These are phyloP conservation scores for Rallus crepitans DNA, from an alignment of 2,797 vertebrate genomes.

Conservation along the genomic window DNA sequence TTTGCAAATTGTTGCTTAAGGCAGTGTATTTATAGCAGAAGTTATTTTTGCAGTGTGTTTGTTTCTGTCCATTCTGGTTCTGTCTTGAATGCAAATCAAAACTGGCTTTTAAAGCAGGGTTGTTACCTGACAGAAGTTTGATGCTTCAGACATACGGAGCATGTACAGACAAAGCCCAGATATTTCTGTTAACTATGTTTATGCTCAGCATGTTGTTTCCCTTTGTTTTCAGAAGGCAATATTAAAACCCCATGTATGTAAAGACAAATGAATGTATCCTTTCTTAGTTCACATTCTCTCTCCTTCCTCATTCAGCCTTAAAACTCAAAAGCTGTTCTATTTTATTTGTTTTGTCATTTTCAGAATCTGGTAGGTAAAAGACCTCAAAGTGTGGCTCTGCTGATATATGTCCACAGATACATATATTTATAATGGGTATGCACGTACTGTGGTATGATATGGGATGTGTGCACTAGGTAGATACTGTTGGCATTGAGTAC, in stretches of 20 bases:
- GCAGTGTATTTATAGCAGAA: neutral
- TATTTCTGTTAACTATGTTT: neutral
- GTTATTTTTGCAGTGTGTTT: neutral
- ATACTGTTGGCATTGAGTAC: neutral
- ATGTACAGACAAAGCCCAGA: neutral
- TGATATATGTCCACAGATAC: neutral
- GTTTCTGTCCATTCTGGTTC: neutral
- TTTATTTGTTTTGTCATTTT: neutral
- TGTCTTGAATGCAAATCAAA: neutral
- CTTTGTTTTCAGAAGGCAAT: neutral
- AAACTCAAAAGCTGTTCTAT: neutral
- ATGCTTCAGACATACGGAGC: neutral
- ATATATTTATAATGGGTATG: neutral
- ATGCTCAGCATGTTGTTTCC: neutral
- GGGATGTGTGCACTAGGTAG: neutral
- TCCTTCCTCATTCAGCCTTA: neutral
- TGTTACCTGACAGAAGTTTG: neutral
- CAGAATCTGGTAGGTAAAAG: neutral
- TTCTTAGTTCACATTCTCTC: neutral
- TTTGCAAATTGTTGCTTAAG: neutral
- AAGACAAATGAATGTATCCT: neutral
- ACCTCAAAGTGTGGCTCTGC: neutral
- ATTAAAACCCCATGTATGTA: neutral
- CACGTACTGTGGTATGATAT: accelerated
- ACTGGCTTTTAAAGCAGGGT: neutral